A percentile compares a stretch with the other conserved stretches of the same genome.
Conservation (phyloP, 1,140 invertebrate species). For the Potamilus streckersoni region DNA sequence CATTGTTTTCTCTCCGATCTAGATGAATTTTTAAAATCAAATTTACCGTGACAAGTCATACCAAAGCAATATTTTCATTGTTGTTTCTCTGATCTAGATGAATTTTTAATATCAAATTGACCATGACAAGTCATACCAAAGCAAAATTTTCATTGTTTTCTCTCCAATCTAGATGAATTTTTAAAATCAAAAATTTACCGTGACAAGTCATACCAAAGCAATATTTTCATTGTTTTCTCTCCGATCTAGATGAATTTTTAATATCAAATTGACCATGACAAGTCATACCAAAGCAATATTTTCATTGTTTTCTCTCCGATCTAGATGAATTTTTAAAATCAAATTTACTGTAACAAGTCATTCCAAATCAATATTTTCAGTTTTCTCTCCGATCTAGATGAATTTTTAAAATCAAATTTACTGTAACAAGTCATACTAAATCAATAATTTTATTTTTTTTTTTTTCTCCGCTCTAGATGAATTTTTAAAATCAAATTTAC, state of each 20-base stretch:
- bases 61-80: neutral
- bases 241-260: neutral
- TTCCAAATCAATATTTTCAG: neutral
- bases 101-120: neutral
- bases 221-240: neutral
- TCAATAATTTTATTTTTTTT: no score
- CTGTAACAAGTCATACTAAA: neutral
- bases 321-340: neutral
- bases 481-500: neutral
- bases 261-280: neutral
- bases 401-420: neutral
- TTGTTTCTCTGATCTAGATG: neutral
- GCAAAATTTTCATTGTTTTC: neutral
- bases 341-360: neutral
- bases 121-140: neutral
- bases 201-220: neutral
- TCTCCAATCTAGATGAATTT: neutral
- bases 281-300: slow-evolving; percentile 1
- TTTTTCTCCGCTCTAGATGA: neutral
- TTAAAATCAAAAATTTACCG: neutral
- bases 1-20: neutral
- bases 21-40: neutral
- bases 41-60: neutral
- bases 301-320: neutral
- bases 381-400: neutral